Evolutionary conservation across 2,888 invertebrate genomes (phyloP), one percentile per base, ranked within the genome.

Genomic region (Apamea crenata): DNA sequence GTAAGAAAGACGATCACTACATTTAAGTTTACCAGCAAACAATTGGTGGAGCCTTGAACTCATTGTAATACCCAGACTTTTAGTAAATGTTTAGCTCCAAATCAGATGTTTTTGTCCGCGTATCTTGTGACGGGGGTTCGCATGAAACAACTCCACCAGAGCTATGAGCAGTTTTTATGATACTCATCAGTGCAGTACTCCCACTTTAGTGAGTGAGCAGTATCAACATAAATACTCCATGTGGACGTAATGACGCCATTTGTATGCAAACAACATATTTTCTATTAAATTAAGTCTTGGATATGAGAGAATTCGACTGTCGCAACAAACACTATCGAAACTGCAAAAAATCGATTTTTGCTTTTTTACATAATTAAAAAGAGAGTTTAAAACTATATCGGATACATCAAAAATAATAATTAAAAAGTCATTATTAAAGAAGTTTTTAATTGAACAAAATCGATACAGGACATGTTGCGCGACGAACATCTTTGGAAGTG

Each of bases 261-360:
- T 70, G 50, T 21, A 70, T 74, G 32, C 66, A 65, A 56, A 29
- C 61, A 80, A 29, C 40, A 12, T 61, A 61, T 53, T 36, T 32
- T 56, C 14, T 70, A 56, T 32, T 61, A 68, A 47, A 68, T 47
- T 16, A 53, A 10, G 36, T 44, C 67, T 65, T 56, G 5, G 3
- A 18, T 70, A 65, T 36, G 36, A 63, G 40, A 50, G 2, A 50
- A n/a, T n/a, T n/a, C n/a, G n/a, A n/a, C n/a, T n/a, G n/a, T n/a
- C n/a, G n/a, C n/a, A n/a, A n/a, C n/a, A n/a, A n/a, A n/a, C n/a
- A n/a, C n/a, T n/a, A n/a, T n/a, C n/a, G n/a, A n/a, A n/a, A n/a
- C n/a, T n/a, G n/a, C n/a, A n/a, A n/a, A n/a, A n/a, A n/a, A n/a
- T n/a, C n/a, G n/a, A n/a, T n/a, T n/a, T n/a, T n/a, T n/a, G n/a